phyloP scores from a whole-genome alignment of 2,797 vertebrate species.

The Esox masquinongy region DNA sequence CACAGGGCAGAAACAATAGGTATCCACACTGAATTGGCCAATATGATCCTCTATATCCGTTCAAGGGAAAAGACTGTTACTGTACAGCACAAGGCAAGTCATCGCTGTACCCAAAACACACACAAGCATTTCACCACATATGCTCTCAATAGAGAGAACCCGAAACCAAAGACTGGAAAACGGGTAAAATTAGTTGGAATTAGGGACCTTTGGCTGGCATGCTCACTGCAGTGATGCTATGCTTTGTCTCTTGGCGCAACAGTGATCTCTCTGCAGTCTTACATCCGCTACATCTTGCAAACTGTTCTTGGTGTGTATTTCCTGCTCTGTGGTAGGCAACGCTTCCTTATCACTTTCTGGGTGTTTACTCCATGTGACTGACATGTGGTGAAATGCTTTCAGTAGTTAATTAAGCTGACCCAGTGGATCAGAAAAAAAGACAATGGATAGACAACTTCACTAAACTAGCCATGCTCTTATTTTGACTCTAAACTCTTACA shows the following conservation, averaged over 20 bases:
- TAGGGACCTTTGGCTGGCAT: not conserved
- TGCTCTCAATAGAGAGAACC: conserved; percentile 14
- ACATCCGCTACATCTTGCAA: not conserved
- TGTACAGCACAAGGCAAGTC: conserved; percentile 16
- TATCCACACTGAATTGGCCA: conserved; percentile 30
- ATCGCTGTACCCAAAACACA: conserved; percentile 45
- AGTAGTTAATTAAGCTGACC: not conserved
- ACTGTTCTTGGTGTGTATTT: not conserved
- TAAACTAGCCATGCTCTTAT: not conserved
- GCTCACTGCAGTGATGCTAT: not conserved
- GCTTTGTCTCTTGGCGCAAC: not conserved
- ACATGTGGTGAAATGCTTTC: not conserved
- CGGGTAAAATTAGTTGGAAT: conserved; percentile 1
- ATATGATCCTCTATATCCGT: conserved; percentile 33
- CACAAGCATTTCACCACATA: conserved; percentile 29
- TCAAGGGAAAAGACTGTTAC: conserved; percentile 21
- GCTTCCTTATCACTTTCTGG: not conserved
- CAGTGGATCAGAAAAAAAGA: not conserved
- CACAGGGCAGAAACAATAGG: conserved; percentile 34
- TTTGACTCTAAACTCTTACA: not conserved
- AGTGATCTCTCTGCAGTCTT: not conserved
- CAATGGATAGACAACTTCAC: not conserved
- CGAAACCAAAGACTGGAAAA: conserved; percentile 33
- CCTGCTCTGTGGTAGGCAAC: not conserved
- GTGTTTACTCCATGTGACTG: not conserved